A percentile compares a stretch with the other conserved stretches of the same genome.
phyloP scores from a whole-genome alignment of 2,888 invertebrate genomes.

The Steinernema scapterisci region DNA sequence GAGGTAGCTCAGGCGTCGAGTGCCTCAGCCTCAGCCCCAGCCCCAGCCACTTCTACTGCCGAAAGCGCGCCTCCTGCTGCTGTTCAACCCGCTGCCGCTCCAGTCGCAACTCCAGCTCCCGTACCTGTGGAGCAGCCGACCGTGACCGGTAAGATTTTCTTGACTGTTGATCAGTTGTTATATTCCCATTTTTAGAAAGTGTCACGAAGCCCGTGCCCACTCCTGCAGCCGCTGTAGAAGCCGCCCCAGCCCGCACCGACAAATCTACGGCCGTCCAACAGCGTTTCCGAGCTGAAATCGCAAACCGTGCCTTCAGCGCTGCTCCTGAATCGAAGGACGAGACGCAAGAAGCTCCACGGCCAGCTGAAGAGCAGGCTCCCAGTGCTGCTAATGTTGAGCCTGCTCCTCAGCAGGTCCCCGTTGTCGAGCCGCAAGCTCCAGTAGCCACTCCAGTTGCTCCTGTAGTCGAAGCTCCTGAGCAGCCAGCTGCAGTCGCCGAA shows the following conservation, averaged over 20 bases:
- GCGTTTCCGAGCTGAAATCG: constrained; percentile 10
- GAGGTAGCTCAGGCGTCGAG: not conserved
- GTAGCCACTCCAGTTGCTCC: not conserved
- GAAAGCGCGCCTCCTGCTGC: not conserved
- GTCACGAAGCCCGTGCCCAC: not conserved
- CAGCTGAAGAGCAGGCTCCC: not conserved
- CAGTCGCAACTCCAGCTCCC: not conserved
- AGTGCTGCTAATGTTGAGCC: not conserved
- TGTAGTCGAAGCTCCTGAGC: not conserved
- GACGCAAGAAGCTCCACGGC: not conserved
- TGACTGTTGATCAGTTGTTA: not conserved
- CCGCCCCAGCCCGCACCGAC: not conserved
- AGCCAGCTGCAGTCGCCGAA: not conserved
- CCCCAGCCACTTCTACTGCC: not conserved
- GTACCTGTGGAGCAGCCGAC: constrained; percentile 1
- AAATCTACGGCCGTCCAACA: not conserved
- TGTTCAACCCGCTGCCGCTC: not conserved
- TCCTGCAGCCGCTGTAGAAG: not conserved
- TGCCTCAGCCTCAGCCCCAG: not conserved
- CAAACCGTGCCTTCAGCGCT: constrained; percentile 3
- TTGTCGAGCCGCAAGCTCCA: not conserved
- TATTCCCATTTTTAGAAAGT: not conserved
- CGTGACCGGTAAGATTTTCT: not conserved
- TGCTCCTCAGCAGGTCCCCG: constrained; percentile 27
- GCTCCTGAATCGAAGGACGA: not conserved